Percentiles rank a stretch among this genome's conserved stretches.
These are phyloP conservation scores for Chamaetylas fuelleborni DNA, from an alignment of 2,113 vertebrate genomes.

Conservation along the genomic window DNA sequence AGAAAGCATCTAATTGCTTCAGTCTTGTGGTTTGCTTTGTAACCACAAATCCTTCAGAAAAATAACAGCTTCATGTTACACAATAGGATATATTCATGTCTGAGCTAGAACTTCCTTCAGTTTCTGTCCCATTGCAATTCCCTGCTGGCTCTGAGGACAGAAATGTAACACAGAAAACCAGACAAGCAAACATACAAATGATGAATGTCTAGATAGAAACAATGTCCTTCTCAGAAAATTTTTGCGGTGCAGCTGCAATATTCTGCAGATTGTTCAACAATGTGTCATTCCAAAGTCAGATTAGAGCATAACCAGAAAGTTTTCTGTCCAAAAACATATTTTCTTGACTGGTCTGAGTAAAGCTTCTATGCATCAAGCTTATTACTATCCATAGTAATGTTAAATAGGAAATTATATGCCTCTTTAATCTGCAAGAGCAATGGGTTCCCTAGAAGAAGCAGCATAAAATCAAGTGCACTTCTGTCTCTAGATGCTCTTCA, in stretches of 20 bases:
- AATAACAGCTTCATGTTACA: conserved; percentile 17
- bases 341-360: not conserved
- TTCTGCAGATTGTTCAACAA: conserved; percentile 9
- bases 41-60: conserved; percentile 43
- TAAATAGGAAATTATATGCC: not conserved
- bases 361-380: not conserved
- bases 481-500: not conserved
- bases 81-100: conserved; percentile 7
- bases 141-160: not conserved
- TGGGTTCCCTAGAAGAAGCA: not conserved
- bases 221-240: conserved; percentile 6
- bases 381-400: not conserved
- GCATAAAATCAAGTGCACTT: not conserved
- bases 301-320: conserved; percentile 13
- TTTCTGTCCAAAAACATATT: not conserved
- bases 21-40: conserved; percentile 32
- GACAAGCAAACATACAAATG: conserved; percentile 10
- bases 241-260: conserved; percentile 24
- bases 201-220: conserved; percentile 12
- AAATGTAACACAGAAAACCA: conserved; percentile 28
- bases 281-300: conserved; percentile 1
- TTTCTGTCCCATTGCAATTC: conserved; percentile 1
- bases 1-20: conserved; percentile 8
- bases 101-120: conserved; percentile 6
- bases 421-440: not conserved